These are phyloP conservation scores for Clistopyga incitator DNA, from an alignment of 2,888 invertebrate species.

Conservation along the genomic window DNA sequence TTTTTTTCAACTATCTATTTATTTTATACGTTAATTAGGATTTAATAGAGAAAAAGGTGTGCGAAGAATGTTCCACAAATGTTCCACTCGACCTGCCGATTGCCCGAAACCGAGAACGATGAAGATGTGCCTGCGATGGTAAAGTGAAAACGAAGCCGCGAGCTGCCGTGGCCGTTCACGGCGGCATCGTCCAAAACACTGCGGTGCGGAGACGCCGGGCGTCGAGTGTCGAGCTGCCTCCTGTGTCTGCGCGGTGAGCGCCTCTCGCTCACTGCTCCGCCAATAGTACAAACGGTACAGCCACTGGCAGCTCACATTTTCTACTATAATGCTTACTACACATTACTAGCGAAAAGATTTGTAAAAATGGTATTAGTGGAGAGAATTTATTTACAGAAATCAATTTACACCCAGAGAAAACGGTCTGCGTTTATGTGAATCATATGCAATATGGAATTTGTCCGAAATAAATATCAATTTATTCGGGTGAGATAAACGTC, in stretches of 20 bases:
- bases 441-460: too few relatives aligned
- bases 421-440: too few relatives aligned
- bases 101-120: background rate
- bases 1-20: slow-evolving; percentile 1
- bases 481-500: too few relatives aligned
- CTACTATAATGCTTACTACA: background rate
- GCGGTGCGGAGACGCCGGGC: slow-evolving; percentile 70
- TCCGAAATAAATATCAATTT: too few relatives aligned
- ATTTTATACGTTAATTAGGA: background rate
- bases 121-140: slow-evolving; percentile 9
- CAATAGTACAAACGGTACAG: slow-evolving; percentile 18
- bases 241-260: slow-evolving; percentile 58
- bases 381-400: too few relatives aligned
- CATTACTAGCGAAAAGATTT: too few relatives aligned
- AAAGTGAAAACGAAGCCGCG: slow-evolving; percentile 46
- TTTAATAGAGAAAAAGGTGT: slow-evolving; percentile 15
- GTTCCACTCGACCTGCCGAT: background rate
- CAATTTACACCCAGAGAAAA: too few relatives aligned
- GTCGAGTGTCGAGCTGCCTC: slow-evolving; percentile 68
- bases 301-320: background rate
- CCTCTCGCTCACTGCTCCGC: slow-evolving; percentile 40
- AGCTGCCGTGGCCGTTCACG: slow-evolving; percentile 74
- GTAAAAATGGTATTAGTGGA: too few relatives aligned
- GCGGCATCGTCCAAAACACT: slow-evolving; percentile 81
- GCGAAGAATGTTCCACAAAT: background rate